phyloP scores from a whole-genome alignment of 2,797 vertebrate species.

The Trichosurus vulpecula region DNA sequence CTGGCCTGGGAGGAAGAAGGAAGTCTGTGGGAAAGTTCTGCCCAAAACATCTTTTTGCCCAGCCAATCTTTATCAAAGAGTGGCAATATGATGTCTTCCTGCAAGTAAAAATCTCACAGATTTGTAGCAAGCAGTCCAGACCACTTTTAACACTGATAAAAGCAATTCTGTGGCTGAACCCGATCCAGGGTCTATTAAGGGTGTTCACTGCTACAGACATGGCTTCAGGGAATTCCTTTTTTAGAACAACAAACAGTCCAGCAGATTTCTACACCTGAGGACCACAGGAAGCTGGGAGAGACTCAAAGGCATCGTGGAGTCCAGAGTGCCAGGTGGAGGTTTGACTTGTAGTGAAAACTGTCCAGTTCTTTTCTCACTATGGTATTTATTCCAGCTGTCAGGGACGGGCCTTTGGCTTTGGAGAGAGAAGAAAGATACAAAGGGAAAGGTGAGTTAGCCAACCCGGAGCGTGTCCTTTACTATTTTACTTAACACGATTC shows the following conservation, averaged over 20 bases:
- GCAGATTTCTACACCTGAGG: conserved; percentile 96
- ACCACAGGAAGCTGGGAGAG: conserved; percentile 95
- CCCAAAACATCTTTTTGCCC: conserved; percentile 82
- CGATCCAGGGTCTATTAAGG: conserved; percentile 83
- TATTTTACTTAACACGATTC: neutral
- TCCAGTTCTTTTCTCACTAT: conserved; percentile 88
- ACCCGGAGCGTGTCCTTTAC: neutral
- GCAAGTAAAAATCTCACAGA: conserved; percentile 89
- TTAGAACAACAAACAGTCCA: conserved; percentile 91
- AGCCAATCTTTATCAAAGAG: conserved; percentile 87
- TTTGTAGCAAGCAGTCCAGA: conserved; percentile 87
- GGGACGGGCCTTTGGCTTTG: conserved; percentile 98
- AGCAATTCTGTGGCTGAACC: conserved; percentile 83
- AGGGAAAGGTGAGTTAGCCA: conserved; percentile 64
- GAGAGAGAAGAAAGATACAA: conserved; percentile 64
- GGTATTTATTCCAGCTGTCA: conserved; percentile 89
- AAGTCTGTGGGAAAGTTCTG: conserved; percentile 83
- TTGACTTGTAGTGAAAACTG: conserved; percentile 87
- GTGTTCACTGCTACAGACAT: conserved; percentile 88
- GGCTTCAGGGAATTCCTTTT: conserved; percentile 92
- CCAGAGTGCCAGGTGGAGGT: conserved; percentile 89
- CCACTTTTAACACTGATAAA: conserved; percentile 87
- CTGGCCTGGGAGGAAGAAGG: conserved; percentile 63
- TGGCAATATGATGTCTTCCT: conserved; percentile 83
- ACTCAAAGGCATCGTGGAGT: conserved; percentile 95